Evolutionary conservation across 2,888 invertebrate genomes (phyloP), one percentile per base, ranked within the genome.

Genomic region (Drosophila subsilvestris): DNA sequence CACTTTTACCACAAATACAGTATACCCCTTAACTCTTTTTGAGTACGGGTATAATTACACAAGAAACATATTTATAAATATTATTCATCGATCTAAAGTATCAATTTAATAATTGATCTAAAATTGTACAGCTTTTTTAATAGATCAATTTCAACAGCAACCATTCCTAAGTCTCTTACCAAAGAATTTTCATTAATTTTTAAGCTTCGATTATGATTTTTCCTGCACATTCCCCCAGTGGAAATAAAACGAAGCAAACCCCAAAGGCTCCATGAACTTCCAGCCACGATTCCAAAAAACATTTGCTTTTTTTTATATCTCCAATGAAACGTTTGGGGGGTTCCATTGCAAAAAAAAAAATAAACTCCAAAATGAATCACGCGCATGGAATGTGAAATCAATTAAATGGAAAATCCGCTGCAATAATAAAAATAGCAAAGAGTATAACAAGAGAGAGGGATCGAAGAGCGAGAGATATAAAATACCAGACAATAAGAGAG

Each of bases 351-450:
- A 75, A 42, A 25, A 42, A 37, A 18, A 37, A 48, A 51, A 54
- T 47, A 22, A 29, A 22, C 42, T 7, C 49, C 5, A 55, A 69
- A 61, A 60, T 80, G 76, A 80, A 74, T 79, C 78, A 80, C 74
- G 54, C 76, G 66, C 51, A 12, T 49, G 74, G 79, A 81, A 79
- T 79, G 81, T 76, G 76, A 75, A 81, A 76, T 76, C 76, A 78
- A 79, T 79, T 78, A 78, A 80, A 80, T 79, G 81, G 79, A 79
- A 79, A 80, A 79, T 80, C 79, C 78, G 74, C 80, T 78, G 76
- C 55, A 58, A 58, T 37, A 67, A 25, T 47, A 25, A 51, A 29
- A 45, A 45, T 12, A 42, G 44, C 20, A 56, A 45, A 54, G 42
- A 44, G 29, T n/a, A 48, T n/a, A 48, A 20, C 32, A 47, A 45